Conservation (phyloP, 2,888 invertebrate species). For the Torymus tubicola region DNA sequence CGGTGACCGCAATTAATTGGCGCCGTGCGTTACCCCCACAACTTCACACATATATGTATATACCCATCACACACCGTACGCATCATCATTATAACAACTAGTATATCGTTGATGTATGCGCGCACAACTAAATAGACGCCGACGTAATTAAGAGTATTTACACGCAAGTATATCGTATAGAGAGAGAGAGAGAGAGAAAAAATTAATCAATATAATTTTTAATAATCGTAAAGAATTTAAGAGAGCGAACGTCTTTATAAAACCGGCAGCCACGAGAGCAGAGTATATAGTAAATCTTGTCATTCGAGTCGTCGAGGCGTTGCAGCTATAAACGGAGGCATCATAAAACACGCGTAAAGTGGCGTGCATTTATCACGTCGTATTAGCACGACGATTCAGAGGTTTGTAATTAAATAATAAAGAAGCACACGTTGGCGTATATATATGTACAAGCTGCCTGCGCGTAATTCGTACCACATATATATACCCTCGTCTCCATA, state of each 20-base stretch:
- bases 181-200: not conserved
- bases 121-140: too few relatives aligned
- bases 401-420: constrained; percentile 28
- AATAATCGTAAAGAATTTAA: constrained; percentile 5
- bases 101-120: too few relatives aligned
- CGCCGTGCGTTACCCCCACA: constrained; percentile 4
- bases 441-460: not conserved
- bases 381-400: constrained; percentile 4
- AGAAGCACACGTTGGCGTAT: not conserved
- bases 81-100: not conserved
- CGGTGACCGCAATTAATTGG: constrained; percentile 7
- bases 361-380: constrained; percentile 17
- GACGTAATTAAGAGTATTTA: too few relatives aligned
- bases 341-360: constrained; percentile 23
- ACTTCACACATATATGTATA: not conserved
- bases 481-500: too few relatives aligned
- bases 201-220: not conserved
- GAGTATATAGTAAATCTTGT: constrained; percentile 43
- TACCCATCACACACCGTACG: not conserved
- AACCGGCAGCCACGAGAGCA: not conserved
- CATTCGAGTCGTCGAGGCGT: constrained; percentile 5
- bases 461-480: constrained; percentile 10
- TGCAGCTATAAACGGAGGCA: constrained; percentile 7
- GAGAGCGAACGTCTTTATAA: constrained; percentile 20
- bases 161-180: too few relatives aligned